Base-by-base conservation (phyloP, 2,113 vertebrate species). In the Lamprologus speciosus region DNA sequence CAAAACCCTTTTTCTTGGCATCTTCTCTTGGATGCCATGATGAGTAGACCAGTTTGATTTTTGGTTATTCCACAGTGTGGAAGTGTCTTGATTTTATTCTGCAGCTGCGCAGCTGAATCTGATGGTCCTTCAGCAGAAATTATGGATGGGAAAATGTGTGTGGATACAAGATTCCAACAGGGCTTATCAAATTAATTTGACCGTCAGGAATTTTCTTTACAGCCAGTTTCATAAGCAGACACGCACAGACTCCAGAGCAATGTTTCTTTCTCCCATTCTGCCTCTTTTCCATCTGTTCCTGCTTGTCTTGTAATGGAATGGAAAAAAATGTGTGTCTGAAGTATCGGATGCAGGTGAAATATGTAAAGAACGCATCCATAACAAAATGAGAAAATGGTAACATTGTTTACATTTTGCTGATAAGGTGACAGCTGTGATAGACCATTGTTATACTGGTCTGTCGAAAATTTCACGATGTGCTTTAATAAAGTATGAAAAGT, bases 101-200 rank as follows among this genome's bases (percentile, higher is more conserved):
- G 80, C 6, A n/a, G 11, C 31, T 50, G 23, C 0, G 1, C 26
- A 78, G 70, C 26, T 78, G 42, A 28, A 78, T 50, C 42, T 70
- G 63, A 78, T 70, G 51, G 54, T 33, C 45, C 8, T 86, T 26
- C 4, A 14, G 65, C 26, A 75, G 42, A 82, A 53, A 19, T 79
- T 82, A 86, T 33, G 42, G 81, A 85, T 87, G 83, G 82, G 83
- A 91, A 90, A 87, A 86, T 83, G 21, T 50, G 79, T 83, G 63
- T 60, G 51, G 79, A 73, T 85, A 58, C 58, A 82, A 83, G 85
- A 90, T 91, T 90, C 86, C 87, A 89, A 4, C 75, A 35, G 55
- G 33, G 82, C 91, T 94, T 92, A 93, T 91, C 86, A 19, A 90
- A 92, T 91, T 87, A 53, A 90, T 91, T 89, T 88, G 42, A 84